Percentiles rank a stretch among this genome's conserved stretches.
Conservation (phyloP, 2,113 vertebrate genomes). For the Hemibates koningsi region DNA sequence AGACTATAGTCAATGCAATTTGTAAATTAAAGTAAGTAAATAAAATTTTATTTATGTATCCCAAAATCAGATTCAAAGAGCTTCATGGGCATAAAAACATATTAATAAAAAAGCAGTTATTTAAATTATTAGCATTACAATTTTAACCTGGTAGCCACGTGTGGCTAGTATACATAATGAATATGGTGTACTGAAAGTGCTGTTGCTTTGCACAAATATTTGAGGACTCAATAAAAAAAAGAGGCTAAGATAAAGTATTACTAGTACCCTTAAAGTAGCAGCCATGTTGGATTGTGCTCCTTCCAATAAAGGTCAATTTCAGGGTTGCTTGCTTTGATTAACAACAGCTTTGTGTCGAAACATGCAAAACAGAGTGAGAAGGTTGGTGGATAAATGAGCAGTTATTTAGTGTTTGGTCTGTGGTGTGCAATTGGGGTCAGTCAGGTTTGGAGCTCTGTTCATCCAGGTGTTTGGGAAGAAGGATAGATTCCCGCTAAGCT, state of each 20-base stretch:
- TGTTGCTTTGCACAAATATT: not conserved
- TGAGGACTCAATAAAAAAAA: not conserved
- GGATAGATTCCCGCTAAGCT: conserved; percentile 20
- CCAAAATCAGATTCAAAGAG: not conserved
- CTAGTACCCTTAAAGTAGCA: not conserved
- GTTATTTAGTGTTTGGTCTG: conserved; percentile 22
- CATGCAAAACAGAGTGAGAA: not conserved
- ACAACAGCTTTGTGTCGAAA: not conserved
- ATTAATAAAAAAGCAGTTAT: not conserved
- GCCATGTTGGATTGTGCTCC: not conserved
- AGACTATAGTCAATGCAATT: rapidly evolving
- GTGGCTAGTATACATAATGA: not conserved
- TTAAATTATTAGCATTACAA: not conserved
- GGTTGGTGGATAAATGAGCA: conserved; percentile 9
- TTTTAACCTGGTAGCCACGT: not conserved
- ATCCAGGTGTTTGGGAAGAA: conserved; percentile 26
- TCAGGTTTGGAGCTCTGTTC: not conserved
- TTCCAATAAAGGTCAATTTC: not conserved
- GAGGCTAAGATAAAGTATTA: not conserved
- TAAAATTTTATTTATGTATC: not conserved
- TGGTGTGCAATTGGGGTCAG: not conserved
- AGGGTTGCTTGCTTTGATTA: not conserved
- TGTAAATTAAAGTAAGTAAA: not conserved
- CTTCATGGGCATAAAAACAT: not conserved
- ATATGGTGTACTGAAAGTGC: not conserved